phyloP scores from a whole-genome alignment of 2,888 invertebrate genomes.

The Drosophila kambysellisi region DNA sequence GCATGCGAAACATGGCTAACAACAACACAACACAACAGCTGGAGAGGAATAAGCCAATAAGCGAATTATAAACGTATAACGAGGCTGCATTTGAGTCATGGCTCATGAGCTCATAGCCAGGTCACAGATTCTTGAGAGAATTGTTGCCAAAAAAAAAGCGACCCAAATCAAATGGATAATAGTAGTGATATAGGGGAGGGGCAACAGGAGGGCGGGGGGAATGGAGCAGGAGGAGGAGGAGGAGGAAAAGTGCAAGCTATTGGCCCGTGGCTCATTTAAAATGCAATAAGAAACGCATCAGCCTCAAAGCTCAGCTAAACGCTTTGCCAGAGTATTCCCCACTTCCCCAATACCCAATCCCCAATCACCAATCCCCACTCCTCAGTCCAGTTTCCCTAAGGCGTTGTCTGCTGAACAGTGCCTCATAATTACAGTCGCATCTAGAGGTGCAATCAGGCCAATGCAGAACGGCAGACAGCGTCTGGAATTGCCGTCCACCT shows the following conservation, averaged over 20 bases:
- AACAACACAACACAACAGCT: constrained; percentile 36
- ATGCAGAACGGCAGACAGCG: constrained; percentile 8
- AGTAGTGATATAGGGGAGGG: not conserved
- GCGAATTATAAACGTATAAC: constrained; percentile 41
- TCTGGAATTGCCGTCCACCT: constrained; percentile 11
- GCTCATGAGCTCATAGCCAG: constrained; percentile 31
- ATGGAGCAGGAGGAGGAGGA: not conserved
- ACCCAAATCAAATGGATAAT: constrained; percentile 20
- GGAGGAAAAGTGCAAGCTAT: not conserved
- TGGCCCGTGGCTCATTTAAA: constrained; percentile 44
- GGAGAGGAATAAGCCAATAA: constrained; percentile 32
- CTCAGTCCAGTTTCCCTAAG: not conserved
- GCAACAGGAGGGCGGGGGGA: too few relatives aligned
- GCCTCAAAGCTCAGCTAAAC: constrained; percentile 53
- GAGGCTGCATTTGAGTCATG: constrained; percentile 58
- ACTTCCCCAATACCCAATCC: too few relatives aligned
- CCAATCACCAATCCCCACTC: too few relatives aligned
- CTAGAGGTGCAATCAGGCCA: constrained; percentile 46
- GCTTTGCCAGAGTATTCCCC: constrained; percentile 26
- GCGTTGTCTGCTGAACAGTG: constrained; percentile 12
- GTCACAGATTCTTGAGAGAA: constrained; percentile 12
- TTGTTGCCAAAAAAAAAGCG: constrained; percentile 19
- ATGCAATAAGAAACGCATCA: constrained; percentile 54
- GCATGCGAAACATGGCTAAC: constrained; percentile 78
- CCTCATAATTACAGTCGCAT: constrained; percentile 68